Percentiles rank a stretch among this genome's conserved stretches.
Evolutionary conservation across 2,113 vertebrate species (phyloP).

Genomic region (Antechinus stuartii): DNA sequence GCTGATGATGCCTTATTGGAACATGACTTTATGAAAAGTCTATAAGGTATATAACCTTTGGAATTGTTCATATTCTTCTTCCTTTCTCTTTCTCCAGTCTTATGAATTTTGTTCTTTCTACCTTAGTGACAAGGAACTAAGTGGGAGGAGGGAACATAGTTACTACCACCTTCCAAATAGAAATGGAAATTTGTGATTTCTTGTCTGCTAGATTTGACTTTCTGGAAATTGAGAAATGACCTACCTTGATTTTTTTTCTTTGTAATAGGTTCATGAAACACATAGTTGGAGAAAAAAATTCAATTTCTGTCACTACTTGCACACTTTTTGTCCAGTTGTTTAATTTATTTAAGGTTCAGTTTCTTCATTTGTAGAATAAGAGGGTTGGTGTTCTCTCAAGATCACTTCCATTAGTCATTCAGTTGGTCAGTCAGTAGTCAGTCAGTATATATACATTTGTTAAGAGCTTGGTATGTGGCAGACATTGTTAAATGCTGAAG

Average conservation of each 20-base stretch:
- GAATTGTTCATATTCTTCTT: background rate
- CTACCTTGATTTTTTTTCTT: background rate
- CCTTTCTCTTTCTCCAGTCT: background rate
- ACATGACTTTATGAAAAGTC: background rate
- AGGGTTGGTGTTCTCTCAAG: background rate
- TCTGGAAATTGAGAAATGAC: background rate
- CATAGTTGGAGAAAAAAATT: background rate
- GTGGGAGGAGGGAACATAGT: background rate
- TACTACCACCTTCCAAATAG: background rate
- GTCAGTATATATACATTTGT: background rate
- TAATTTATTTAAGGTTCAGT: conserved; percentile 22
- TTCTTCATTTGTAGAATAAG: conserved; percentile 48
- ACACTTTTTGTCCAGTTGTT: background rate
- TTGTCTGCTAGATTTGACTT: background rate
- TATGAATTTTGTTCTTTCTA: background rate
- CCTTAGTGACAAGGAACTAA: background rate
- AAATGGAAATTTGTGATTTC: background rate
- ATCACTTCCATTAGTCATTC: background rate
- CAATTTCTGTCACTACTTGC: background rate
- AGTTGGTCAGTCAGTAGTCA: background rate
- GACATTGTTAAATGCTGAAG: background rate
- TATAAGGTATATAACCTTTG: background rate
- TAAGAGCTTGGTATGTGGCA: background rate
- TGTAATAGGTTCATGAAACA: background rate
- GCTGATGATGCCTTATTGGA: background rate